Evolutionary conservation across 2,888 invertebrate species (phyloP), one percentile per base, ranked within the genome.

Genomic region (Eupithecia insigniata): DNA sequence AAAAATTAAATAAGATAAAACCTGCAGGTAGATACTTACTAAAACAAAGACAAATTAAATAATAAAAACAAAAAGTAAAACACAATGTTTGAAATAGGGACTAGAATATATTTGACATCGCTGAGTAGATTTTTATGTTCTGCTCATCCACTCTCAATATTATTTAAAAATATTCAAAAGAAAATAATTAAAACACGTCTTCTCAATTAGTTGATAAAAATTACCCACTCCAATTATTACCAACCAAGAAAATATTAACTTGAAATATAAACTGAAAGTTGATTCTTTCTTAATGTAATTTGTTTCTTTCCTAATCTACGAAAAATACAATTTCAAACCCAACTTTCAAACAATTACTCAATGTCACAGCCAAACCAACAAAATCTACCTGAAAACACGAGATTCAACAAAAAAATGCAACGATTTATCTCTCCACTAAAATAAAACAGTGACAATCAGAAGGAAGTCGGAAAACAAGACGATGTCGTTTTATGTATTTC

Each of bases 391-490:
- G 51, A 51, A 26, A 51, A 51, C 51, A 22, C 51, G 12, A 46
- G 51, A 22, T 51, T 26, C 12, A 30, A 30, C 16, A 60, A 66
- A 66, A 69, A 66, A 46, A 51, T 69, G 22, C 39, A 55, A 65
- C 72, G 66, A 72, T 72, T 66, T 69, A 69, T 69, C 69, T 65
- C 64, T 66, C n/a, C 30, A 46, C 51, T 46, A 36, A 67, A 69
- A 69, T 62, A 73, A 69, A 64, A 73, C 62, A 39, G 39, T 55
- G n/a, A 55, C 69, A 72, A 69, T 69, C 72, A 73, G 69, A 72
- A 61, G 66, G 66, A 69, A 72, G 69, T 12, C 12, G 51, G 51
- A 69, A 68, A 72, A 69, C 61, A 69, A 68, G 34, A 72, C 70
- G 69, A 65, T 32, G 39, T 30, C 18, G 36, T 60, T 55, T 43